Conservation (phyloP, 1,140 invertebrate species). For the Schlechtendalia chinensis region DNA sequence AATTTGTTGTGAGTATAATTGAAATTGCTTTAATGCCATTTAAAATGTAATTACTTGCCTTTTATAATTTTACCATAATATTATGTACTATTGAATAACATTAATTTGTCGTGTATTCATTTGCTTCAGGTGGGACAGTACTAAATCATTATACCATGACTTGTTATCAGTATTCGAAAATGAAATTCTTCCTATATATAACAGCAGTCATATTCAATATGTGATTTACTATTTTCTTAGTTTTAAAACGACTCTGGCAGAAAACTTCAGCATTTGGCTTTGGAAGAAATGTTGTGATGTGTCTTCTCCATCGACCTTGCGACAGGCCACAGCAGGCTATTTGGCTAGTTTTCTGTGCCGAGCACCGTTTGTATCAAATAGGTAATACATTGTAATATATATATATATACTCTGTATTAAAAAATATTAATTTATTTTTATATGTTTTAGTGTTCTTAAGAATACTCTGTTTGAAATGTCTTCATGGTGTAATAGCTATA, state of each 20-base stretch:
- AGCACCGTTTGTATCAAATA: constrained; percentile 66
- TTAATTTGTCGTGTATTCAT: neutral
- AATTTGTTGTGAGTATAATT: constrained; percentile 51
- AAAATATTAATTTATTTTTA: constrained; percentile 51
- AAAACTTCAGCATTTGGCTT: constrained; percentile 68
- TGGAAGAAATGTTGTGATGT: constrained; percentile 74
- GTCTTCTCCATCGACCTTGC: constrained; percentile 64
- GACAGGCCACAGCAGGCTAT: constrained; percentile 73
- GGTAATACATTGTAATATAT: constrained; percentile 58
- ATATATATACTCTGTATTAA: neutral
- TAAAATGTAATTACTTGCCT: neutral
- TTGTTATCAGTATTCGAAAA: constrained; percentile 65
- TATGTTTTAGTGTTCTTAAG: constrained; percentile 63
- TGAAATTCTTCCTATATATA: constrained; percentile 71
- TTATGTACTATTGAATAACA: too few relatives aligned
- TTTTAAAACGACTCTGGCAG: constrained; percentile 65
- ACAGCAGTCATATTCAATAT: constrained; percentile 75
- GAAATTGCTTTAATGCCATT: neutral
- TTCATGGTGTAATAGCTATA: constrained; percentile 74
- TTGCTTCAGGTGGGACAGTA: constrained; percentile 55
- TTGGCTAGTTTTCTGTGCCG: constrained; percentile 74
- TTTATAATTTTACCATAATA: neutral
- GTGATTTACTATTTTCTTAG: constrained; percentile 74
- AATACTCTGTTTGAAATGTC: constrained; percentile 65
- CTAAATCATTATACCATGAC: constrained; percentile 54